Base-by-base conservation (phyloP, 2,888 invertebrate genomes). In the Beris chalybata region DNA sequence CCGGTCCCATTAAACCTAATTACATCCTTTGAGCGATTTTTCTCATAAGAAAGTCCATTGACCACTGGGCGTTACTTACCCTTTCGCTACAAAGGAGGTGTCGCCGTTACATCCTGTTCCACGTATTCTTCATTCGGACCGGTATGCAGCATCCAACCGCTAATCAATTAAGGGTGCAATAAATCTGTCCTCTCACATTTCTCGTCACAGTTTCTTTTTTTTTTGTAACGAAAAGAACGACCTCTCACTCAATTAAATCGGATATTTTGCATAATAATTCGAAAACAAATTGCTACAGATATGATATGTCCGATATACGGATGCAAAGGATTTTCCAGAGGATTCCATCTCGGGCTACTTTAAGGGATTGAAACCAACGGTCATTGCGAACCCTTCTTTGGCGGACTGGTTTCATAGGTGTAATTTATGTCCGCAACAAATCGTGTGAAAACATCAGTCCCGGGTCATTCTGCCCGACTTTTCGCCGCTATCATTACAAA, bases 391-490 rank as follows among this genome's bases (percentile, higher is more conserved):
- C 38, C 55, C 55, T 56, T 13, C 5, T 29, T 5, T 45, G 57
- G 11, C 29, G 30, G 32, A 50, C 55, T 63, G 55, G 55, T 58
- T 67, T 61, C 61, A 11, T 32, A 50, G 50, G 32, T 59, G 52
- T 57, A 63, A 61, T 68, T 68, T 64, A 68, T 66, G 63, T 66
- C 58, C 66, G 52, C 29, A 63, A 45, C 66, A 63, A 66, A 68
- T 68, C 68, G 68, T 68, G 68, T 65, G 68, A 68, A 68, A 68
- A 68, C 56, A 63, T 9, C 44, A 48, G 45, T 44, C 65, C 43
- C 56, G 29, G 54, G 52, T 58, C 43, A 65, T 22, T 38, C 15
- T 43, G 44, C 50, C 52, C 56, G 65, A 65, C 61, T 68, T 68
- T 65, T 50, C 61, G 55, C 68, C 38, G 59, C 29, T 22, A 22